Evolutionary conservation across 2,113 vertebrate species (phyloP).

Genomic region (Macrotis lagotis): DNA sequence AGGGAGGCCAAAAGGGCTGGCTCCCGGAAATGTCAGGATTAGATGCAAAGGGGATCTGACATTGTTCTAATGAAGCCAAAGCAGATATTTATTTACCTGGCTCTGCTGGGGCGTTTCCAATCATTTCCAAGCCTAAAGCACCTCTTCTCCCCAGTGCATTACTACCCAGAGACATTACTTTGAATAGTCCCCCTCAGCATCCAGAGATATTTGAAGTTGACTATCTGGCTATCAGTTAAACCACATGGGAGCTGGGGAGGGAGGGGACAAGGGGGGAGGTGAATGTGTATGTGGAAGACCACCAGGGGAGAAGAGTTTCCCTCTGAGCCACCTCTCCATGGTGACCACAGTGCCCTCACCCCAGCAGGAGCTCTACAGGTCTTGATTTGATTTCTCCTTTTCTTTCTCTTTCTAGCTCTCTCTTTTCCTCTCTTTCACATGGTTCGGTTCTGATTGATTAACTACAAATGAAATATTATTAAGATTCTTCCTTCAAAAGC

Average conservation of each 20-base stretch:
- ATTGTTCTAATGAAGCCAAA: constrained; percentile 33
- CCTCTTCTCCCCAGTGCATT: rapidly evolving
- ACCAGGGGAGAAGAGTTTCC: neutral
- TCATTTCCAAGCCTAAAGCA: rapidly evolving
- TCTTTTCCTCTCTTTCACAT: neutral
- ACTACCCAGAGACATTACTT: neutral
- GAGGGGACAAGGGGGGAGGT: neutral
- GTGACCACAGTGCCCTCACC: neutral
- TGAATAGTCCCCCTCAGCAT: neutral
- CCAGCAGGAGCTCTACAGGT: neutral
- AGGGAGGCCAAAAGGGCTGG: neutral
- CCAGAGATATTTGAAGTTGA: neutral
- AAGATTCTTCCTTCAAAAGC: neutral
- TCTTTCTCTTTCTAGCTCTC: neutral
- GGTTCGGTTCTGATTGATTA: constrained; percentile 44
- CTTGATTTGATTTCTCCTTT: neutral
- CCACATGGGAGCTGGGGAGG: neutral
- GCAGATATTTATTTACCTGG: constrained; percentile 24
- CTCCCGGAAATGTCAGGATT: constrained; percentile 34
- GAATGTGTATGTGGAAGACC: too few species aligned
- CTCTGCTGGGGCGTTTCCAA: neutral
- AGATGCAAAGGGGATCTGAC: constrained; percentile 16
- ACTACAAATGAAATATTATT: constrained; percentile 35
- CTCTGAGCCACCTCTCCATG: neutral
- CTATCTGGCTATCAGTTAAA: neutral